Percentiles rank a stretch among this genome's conserved stretches.
These are phyloP conservation scores for Schrankia costaestrigalis DNA, from an alignment of 2,888 invertebrate genomes.

Conservation along the genomic window DNA sequence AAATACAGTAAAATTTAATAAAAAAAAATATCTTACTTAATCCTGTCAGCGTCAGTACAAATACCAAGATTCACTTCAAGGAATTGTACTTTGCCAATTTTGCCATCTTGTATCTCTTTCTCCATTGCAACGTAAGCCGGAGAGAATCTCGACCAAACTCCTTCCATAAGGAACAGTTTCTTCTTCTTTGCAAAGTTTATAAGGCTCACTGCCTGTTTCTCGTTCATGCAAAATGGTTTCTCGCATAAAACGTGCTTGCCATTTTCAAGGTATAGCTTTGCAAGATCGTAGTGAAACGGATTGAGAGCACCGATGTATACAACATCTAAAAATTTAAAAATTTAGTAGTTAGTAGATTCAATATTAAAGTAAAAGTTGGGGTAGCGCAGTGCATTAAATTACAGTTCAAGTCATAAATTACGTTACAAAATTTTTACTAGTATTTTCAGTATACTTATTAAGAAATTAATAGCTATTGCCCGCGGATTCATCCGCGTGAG, in stretches of 20 bases:
- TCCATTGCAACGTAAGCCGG: conserved; percentile 87
- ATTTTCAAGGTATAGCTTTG: conserved; percentile 86
- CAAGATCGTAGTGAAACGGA: conserved; percentile 85
- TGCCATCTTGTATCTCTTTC: conserved; percentile 83
- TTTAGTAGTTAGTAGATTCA: too few species aligned
- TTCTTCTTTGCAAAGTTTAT: conserved; percentile 84
- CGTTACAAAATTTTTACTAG: neutral
- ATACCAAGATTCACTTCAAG: conserved; percentile 87
- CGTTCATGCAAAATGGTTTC: conserved; percentile 92
- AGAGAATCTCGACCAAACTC: conserved; percentile 92
- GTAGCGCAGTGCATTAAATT: too few species aligned
- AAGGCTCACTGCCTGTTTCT: conserved; percentile 85
- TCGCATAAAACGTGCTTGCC: conserved; percentile 95
- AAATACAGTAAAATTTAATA: too few species aligned
- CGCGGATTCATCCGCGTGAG: too few species aligned
- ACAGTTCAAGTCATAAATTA: too few species aligned
- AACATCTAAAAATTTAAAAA: conserved; percentile 82
- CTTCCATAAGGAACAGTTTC: conserved; percentile 92
- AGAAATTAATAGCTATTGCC: too few species aligned
- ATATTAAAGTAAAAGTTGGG: too few species aligned
- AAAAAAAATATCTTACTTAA: conserved; percentile 41
- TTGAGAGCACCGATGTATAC: conserved; percentile 91
- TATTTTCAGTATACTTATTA: too few species aligned
- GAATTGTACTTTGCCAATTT: conserved; percentile 85
- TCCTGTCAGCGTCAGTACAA: conserved; percentile 60